Base-by-base conservation (phyloP, 2,797 vertebrate genomes). In the Sylvia borin region DNA sequence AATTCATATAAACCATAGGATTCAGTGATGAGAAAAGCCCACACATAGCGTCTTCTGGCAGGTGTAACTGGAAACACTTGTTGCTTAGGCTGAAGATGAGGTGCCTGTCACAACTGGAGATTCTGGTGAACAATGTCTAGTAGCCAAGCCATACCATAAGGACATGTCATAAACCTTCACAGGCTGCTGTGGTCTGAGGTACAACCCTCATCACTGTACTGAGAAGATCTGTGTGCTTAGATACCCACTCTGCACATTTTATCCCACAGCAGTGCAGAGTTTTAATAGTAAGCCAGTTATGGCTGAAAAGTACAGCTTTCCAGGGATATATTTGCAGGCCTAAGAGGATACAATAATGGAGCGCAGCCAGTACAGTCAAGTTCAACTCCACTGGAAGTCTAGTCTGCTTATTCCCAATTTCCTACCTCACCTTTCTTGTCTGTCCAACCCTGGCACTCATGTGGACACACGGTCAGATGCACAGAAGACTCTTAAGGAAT, bases 111-210 rank as follows among this genome's bases (percentile, higher is more conserved):
- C 31, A 51, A 57, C 0, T 71, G 62, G 40, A 58, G 57, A 31
- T 36, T 85, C 54, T 76, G 62, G 17, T 64, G 65, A 53, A 72
- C 50, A 65, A 40, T 53, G 25, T 55, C 32, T 34, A 16, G 15
- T 20, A 40, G 22, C 19, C 16, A 45, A 65, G 24, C 29, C 11
- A 7, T 45, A 29, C 18, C 0, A 0, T 43, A 31, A 1, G 1
- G n/a, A 36, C 25, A 4, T 5, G 7, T 47, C 60, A 68, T 72
- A 57, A 32, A 71, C 8, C 20, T 70, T 79, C 47, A 55, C 19
- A 66, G 51, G n/a, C 54, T 88, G 53, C 42, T 53, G 4, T 17
- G 36, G 14, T 26, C 64, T 45, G 42, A 55, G 53, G 25, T 66
- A 38, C 31, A 86, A 4, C 20, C 12, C 24, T 27, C 5, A 32